phyloP scores from a whole-genome alignment of 2,888 invertebrate genomes.

The Tiliacea citrago region DNA sequence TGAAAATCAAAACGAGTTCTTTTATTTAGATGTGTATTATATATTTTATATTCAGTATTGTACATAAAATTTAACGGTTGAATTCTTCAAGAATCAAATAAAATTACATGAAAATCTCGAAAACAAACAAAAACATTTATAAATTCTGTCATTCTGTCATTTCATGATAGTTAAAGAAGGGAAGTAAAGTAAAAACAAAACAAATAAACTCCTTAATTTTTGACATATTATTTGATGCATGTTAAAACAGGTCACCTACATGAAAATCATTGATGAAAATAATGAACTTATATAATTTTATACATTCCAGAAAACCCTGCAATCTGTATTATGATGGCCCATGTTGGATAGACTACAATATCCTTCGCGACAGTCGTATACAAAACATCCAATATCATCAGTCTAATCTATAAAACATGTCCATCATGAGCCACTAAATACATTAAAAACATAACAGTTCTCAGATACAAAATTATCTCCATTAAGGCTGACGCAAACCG shows the following conservation, averaged over 20 bases:
- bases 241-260: neutral
- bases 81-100: conserved; percentile 24
- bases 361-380: conserved; percentile 1
- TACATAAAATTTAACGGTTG: conserved; percentile 37
- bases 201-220: conserved; percentile 1
- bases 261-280: conserved; percentile 1
- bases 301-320: neutral
- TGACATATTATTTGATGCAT: conserved; percentile 1
- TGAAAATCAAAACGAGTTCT: neutral
- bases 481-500: neutral
- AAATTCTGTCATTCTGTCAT: conserved; percentile 18
- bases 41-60: conserved; percentile 41
- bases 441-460: conserved; percentile 2
- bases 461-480: neutral
- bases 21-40: conserved; percentile 11
- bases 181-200: conserved; percentile 28
- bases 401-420: neutral
- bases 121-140: conserved; percentile 20
- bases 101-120: conserved; percentile 7
- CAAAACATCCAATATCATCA: neutral
- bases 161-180: conserved; percentile 8
- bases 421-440: conserved; percentile 4
- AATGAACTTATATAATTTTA: neutral
- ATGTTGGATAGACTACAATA: conserved; percentile 10
- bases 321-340: neutral